phyloP scores from a whole-genome alignment of 2,113 vertebrate species.

The Otolemur garnettii region DNA sequence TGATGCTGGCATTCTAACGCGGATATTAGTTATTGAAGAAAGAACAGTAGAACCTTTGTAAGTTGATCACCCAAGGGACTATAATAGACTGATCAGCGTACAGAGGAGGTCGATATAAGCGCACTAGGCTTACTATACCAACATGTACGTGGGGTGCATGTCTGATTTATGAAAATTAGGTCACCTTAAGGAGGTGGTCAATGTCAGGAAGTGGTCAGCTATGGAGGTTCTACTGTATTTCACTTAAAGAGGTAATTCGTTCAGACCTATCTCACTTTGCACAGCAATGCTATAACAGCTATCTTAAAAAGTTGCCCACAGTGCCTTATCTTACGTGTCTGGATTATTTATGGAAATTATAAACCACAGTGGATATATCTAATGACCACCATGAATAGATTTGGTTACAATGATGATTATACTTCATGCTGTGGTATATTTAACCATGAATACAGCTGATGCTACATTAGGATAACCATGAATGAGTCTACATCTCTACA shows the following conservation, averaged over 20 bases:
- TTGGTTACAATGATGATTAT: not conserved
- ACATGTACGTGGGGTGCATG: no score
- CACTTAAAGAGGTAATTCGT: slow-evolving; percentile 46
- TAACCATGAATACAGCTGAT: not conserved
- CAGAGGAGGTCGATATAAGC: no score
- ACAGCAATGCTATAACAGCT: slow-evolving; percentile 59
- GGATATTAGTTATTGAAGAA: slow-evolving; percentile 62
- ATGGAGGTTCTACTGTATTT: not conserved
- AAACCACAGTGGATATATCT: not conserved
- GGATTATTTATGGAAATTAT: slow-evolving; percentile 57
- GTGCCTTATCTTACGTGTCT: slow-evolving; percentile 46
- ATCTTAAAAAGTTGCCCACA: slow-evolving; percentile 56
- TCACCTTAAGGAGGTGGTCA: no score
- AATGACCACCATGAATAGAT: not conserved
- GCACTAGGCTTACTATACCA: no score
- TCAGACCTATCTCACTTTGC: slow-evolving; percentile 37
- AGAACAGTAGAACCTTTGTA: not conserved
- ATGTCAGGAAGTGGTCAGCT: no score
- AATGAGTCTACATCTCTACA: not conserved
- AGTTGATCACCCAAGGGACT: no score
- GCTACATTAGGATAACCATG: not conserved
- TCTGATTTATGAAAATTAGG: no score
- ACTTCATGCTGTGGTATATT: not conserved
- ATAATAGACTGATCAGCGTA: no score
- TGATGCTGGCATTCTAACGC: slow-evolving; percentile 39